Percentiles rank a stretch among this genome's conserved stretches.
These are phyloP conservation scores for Phenganax stokvisi DNA, from an alignment of 92 coral and sea anemone species.

Conservation along the genomic window DNA sequence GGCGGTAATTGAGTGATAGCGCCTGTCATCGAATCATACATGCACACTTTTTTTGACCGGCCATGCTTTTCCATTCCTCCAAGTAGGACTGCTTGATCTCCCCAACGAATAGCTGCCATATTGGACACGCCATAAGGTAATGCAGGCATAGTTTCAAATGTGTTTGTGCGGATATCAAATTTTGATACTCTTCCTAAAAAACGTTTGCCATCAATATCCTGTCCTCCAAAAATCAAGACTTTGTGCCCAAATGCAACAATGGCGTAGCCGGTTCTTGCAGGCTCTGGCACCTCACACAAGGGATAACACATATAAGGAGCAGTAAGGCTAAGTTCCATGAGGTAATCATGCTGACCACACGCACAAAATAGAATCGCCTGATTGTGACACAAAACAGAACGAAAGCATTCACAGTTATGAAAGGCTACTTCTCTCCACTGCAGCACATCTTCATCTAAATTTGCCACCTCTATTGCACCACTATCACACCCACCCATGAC, in stretches of 20 bases:
- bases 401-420: background rate
- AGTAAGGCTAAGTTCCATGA: background rate
- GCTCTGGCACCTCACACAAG: background rate
- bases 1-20: background rate
- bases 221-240: conserved; percentile 5
- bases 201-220: background rate
- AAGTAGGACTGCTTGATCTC: background rate
- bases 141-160: background rate
- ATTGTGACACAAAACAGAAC: background rate
- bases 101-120: conserved; percentile 1
- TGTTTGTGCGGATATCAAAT: background rate
- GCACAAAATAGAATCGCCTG: background rate
- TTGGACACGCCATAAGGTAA: background rate
- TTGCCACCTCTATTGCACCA: background rate
- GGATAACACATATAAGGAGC: background rate
- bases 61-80: background rate
- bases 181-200: background rate
- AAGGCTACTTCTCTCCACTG: background rate
- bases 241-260: background rate
- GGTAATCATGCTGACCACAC: background rate
- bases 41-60: background rate
- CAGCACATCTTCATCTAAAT: background rate
- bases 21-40: background rate
- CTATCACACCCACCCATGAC: conserved; percentile 1
- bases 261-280: background rate